Conservation (phyloP, 2,797 vertebrate species). For the Danio aesculapii region DNA sequence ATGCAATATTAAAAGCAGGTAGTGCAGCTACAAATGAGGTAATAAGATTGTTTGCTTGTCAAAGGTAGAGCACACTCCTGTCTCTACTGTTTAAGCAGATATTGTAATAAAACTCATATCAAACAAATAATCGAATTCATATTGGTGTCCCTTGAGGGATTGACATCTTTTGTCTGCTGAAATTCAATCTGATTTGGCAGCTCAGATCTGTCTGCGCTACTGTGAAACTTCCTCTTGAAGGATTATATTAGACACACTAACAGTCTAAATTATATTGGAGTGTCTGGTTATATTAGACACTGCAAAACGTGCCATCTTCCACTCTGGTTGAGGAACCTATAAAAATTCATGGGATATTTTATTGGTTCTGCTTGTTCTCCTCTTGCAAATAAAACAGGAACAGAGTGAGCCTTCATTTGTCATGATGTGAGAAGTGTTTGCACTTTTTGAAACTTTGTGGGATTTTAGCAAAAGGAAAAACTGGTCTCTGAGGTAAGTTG, state of each 20-base stretch:
- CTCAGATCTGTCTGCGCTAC: neutral
- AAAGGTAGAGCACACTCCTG: neutral
- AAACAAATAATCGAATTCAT: neutral
- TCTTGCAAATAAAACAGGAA: constrained; percentile 17
- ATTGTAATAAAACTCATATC: neutral
- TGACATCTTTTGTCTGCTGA: constrained; percentile 25
- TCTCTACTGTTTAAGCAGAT: neutral
- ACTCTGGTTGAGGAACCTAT: constrained; percentile 19
- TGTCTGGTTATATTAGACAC: neutral
- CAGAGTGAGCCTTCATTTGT: constrained; percentile 3
- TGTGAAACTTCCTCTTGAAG: constrained; percentile 2
- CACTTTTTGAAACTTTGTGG: neutral
- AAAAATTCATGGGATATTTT: constrained; percentile 12
- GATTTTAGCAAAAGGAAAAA: neutral
- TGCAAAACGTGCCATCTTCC: constrained; percentile 6
- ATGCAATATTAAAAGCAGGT: neutral
- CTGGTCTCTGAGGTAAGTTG: neutral
- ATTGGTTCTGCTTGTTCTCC: constrained; percentile 36
- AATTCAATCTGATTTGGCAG: constrained; percentile 12
- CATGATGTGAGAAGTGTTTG: constrained; percentile 25
- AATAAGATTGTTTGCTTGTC: neutral
- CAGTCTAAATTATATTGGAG: neutral
- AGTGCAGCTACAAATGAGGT: neutral
- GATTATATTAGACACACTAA: constrained; percentile 15
- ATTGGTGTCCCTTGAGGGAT: neutral